A percentile compares a stretch with the other conserved stretches of the same genome.
phyloP scores from a whole-genome alignment of 2,113 vertebrate species.

The Phrynocephalus versicolor region DNA sequence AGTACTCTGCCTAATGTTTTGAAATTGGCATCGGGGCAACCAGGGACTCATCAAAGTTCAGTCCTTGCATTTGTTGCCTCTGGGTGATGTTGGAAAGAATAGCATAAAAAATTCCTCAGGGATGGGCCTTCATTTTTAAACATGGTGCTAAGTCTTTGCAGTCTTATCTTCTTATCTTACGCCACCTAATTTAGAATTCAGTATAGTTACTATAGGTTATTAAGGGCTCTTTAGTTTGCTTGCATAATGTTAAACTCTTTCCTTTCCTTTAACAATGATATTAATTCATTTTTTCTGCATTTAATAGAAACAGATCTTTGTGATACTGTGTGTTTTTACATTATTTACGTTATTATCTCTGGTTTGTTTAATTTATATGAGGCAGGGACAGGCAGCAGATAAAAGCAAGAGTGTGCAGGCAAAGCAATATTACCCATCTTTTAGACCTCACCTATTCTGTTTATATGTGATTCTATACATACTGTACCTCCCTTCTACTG shows the following conservation, averaged over 20 bases:
- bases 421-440: background rate
- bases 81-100: background rate
- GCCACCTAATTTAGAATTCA: too few relatives aligned
- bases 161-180: background rate
- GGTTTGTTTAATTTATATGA: background rate
- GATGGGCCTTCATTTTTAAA: background rate
- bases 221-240: background rate
- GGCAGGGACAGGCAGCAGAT: background rate
- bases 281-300: background rate
- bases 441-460: background rate
- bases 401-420: background rate
- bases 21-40: slow-evolving; percentile 40
- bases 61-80: background rate
- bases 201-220: background rate
- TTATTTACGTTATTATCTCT: too few relatives aligned
- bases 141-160: too few relatives aligned
- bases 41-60: background rate
- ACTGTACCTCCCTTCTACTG: background rate
- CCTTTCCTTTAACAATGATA: background rate
- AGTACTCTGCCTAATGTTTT: slow-evolving; percentile 21
- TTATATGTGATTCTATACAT: background rate
- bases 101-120: background rate
- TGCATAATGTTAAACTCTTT: background rate
- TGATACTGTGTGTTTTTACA: background rate
- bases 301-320: background rate